These are phyloP conservation scores for Penaeus monodon DNA, from an alignment of 2,888 invertebrate genomes.

Conservation along the genomic window DNA sequence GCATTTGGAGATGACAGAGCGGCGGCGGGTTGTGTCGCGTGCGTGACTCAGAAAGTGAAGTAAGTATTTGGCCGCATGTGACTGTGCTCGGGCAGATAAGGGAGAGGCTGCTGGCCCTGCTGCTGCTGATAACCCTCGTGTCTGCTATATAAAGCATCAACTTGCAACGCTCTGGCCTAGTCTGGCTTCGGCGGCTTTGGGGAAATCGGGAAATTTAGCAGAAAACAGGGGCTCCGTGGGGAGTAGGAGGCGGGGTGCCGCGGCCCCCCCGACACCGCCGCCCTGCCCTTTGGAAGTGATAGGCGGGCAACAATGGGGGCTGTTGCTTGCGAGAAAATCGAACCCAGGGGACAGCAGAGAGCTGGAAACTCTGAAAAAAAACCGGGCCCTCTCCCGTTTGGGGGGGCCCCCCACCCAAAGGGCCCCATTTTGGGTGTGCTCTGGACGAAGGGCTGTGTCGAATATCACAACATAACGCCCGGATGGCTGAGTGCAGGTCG, in stretches of 20 bases:
- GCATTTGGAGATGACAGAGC: neutral
- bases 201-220: constrained; percentile 46
- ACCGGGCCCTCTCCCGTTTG: too few relatives aligned
- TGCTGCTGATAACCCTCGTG: constrained; percentile 41
- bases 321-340: neutral
- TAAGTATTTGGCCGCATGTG: constrained; percentile 46
- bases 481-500: too few relatives aligned
- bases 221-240: constrained; percentile 1
- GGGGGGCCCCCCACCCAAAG: too few relatives aligned
- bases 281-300: too few relatives aligned
- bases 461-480: neutral
- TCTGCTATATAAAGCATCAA: constrained; percentile 43
- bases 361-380: too few relatives aligned
- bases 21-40: constrained; percentile 28
- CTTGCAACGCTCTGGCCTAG: constrained; percentile 37
- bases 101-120: constrained; percentile 44
- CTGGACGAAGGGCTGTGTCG: neutral
- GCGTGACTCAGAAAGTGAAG: constrained; percentile 32
- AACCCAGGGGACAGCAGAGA: too few relatives aligned
- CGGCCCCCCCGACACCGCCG: too few relatives aligned
- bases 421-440: neutral
- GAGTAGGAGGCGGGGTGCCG: too few relatives aligned
- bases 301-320: too few relatives aligned
- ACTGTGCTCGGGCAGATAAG: constrained; percentile 45
- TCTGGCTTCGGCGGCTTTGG: constrained; percentile 27